These are phyloP conservation scores for Solea solea DNA, from an alignment of 2,113 vertebrate species.

Conservation along the genomic window DNA sequence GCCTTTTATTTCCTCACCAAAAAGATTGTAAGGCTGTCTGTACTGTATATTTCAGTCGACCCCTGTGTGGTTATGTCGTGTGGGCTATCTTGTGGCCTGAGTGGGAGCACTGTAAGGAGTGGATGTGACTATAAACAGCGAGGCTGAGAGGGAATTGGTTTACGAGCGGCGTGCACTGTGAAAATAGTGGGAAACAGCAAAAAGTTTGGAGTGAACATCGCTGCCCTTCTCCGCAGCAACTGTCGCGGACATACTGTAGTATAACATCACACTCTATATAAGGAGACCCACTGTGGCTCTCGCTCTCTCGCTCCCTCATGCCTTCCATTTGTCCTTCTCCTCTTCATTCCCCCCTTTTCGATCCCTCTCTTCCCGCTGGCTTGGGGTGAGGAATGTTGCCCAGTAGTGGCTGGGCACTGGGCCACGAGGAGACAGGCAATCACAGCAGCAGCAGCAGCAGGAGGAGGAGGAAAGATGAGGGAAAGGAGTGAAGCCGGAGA, in stretches of 20 bases:
- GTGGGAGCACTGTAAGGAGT: slow-evolving; percentile 28
- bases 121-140: slow-evolving; percentile 62
- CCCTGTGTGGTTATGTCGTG: slow-evolving; percentile 33
- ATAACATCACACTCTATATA: slow-evolving; percentile 56
- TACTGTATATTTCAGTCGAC: slow-evolving; percentile 45
- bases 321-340: slow-evolving; percentile 54
- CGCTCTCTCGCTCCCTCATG: slow-evolving; percentile 37
- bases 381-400: slow-evolving; percentile 75
- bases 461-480: slow-evolving; percentile 46
- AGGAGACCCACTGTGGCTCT: slow-evolving; percentile 50
- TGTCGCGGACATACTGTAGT: slow-evolving; percentile 31
- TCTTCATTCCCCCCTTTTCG: not conserved
- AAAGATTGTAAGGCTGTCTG: not conserved
- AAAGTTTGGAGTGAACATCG: slow-evolving; percentile 28
- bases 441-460: slow-evolving; percentile 17
- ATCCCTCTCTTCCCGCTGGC: slow-evolving; percentile 60
- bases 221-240: slow-evolving; percentile 2
- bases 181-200: slow-evolving; percentile 29
- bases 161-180: slow-evolving; percentile 28
- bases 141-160: slow-evolving; percentile 35
- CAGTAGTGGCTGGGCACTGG: slow-evolving; percentile 74
- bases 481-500: slow-evolving; percentile 18
- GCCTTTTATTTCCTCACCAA: slow-evolving; percentile 36
- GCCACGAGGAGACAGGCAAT: slow-evolving; percentile 74
- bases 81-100: slow-evolving; percentile 50